Conservation (phyloP, 2,888 invertebrate genomes). For the Caenorhabditis plicata region DNA sequence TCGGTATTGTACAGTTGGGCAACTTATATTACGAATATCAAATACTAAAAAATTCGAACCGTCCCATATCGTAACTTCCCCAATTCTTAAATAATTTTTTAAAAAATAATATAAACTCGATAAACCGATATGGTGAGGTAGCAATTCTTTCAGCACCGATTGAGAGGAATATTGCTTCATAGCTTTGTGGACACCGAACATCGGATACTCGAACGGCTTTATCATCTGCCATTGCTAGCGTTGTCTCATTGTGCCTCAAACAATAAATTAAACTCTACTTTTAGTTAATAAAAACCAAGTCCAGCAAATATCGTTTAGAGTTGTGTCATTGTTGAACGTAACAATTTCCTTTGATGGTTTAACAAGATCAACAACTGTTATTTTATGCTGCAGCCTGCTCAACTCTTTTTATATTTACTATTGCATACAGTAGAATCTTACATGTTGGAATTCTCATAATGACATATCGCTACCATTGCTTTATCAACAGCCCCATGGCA, state of each 20-base stretch:
- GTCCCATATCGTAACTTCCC: slow-evolving; percentile 15
- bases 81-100: neutral
- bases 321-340: slow-evolving; percentile 6
- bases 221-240: slow-evolving; percentile 18
- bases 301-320: slow-evolving; percentile 20
- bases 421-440: slow-evolving; percentile 7
- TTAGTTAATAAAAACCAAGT: slow-evolving; percentile 6
- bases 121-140: slow-evolving; percentile 1
- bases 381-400: too few species aligned
- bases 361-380: slow-evolving; percentile 19
- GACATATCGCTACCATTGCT: slow-evolving; percentile 17
- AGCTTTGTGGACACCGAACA: slow-evolving; percentile 10
- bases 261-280: neutral
- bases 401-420: too few species aligned
- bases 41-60: slow-evolving; percentile 13
- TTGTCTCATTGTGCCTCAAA: slow-evolving; percentile 9
- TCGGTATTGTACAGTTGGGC: slow-evolving; percentile 7
- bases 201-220: slow-evolving; percentile 15
- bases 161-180: slow-evolving; percentile 16
- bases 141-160: slow-evolving; percentile 16
- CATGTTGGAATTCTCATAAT: slow-evolving; percentile 11
- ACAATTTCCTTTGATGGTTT: slow-evolving; percentile 9
- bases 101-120: neutral
- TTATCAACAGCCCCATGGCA: slow-evolving; percentile 16
- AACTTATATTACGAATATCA: slow-evolving; percentile 16